Base-by-base conservation (phyloP, 1,140 invertebrate species). In the Vollenhovia emeryi region DNA sequence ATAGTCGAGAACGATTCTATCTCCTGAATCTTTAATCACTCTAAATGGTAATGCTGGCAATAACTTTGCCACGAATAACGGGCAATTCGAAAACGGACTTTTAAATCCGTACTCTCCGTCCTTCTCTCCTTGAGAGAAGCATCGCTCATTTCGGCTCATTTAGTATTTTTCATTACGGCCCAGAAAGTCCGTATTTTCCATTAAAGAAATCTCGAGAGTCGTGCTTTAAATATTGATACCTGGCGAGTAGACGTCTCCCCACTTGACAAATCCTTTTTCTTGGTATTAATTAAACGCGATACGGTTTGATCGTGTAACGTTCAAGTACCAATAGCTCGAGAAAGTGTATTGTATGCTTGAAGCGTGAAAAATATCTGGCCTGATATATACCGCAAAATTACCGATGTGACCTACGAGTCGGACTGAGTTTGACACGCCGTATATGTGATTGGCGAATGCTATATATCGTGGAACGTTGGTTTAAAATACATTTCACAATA, bases 31-130 rank as follows among this genome's bases (percentile, higher is more conserved):
- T 78, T 85, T 89, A 89, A 89, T 85, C 88, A 74, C 59, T 85
- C 80, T 86, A 88, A 89, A 89, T 89, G 88, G 84, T 89, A 89
- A 86, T 89, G 87, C 30, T n/a, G 79, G 52, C 64, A 86, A 89
- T 89, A 89, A 86, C 82, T 89, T 75, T 48, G 40, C 68, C 83
- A 69, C 73, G 86, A 89, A 85, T 88, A 89, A 88, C 74, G 60
- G 75, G 79, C 59, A 82, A 59, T 84, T 78, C 60, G 83, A 87
- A 80, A 71, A 71, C 48, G 74, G 73, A 89, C 74, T 89, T 89
- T 89, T 74, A 85, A 89, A 89, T 89, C 69, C 73, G 86, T 73
- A 74, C 85, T 60, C 62, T 66, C n/a, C 27, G 15, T 64, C 75
- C 33, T 40, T 40, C 50, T 24, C 45, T 24, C 21, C 71, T 73